These are phyloP conservation scores for Cacatua alba DNA, from an alignment of 2,113 vertebrate species.

Conservation along the genomic window DNA sequence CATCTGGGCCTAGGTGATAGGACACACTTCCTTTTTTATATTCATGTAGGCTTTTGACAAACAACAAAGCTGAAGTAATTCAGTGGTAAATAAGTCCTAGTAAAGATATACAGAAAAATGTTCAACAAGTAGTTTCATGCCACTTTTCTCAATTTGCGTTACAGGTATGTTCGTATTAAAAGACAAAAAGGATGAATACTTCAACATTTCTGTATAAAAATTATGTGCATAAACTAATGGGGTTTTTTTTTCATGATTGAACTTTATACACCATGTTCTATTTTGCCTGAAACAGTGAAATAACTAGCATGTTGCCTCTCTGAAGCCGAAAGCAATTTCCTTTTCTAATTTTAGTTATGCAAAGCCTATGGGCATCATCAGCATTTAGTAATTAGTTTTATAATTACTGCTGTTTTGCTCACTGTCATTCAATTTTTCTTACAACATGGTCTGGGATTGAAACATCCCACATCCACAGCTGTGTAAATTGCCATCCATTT, in stretches of 20 bases:
- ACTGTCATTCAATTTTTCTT: conserved; percentile 98
- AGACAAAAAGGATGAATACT: conserved; percentile 64
- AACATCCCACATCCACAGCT: conserved; percentile 97
- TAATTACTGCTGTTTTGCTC: conserved; percentile 99
- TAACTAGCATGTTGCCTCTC: conserved; percentile 85
- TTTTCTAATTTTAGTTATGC: conserved; percentile 99
- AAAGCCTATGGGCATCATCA: conserved; percentile 99
- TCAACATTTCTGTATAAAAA: conserved; percentile 65
- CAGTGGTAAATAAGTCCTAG: neutral
- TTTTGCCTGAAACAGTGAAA: conserved; percentile 84
- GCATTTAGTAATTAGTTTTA: conserved; percentile 99
- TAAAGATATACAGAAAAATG: neutral
- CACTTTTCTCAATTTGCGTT: conserved; percentile 32
- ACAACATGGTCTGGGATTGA: conserved; percentile 93
- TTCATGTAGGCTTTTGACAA: neutral
- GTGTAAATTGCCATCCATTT: conserved; percentile 93
- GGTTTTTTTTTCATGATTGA: conserved; percentile 70
- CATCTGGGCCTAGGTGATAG: neutral
- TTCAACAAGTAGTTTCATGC: conserved; percentile 47
- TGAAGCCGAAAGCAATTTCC: conserved; percentile 99
- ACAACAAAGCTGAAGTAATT: conserved; percentile 10
- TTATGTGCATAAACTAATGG: conserved; percentile 69
- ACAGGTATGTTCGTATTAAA: conserved; percentile 29
- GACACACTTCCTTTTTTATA: neutral
- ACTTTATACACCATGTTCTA: conserved; percentile 79